Conservation (phyloP, 2,888 invertebrate species). For the Notodonta ziczac region DNA sequence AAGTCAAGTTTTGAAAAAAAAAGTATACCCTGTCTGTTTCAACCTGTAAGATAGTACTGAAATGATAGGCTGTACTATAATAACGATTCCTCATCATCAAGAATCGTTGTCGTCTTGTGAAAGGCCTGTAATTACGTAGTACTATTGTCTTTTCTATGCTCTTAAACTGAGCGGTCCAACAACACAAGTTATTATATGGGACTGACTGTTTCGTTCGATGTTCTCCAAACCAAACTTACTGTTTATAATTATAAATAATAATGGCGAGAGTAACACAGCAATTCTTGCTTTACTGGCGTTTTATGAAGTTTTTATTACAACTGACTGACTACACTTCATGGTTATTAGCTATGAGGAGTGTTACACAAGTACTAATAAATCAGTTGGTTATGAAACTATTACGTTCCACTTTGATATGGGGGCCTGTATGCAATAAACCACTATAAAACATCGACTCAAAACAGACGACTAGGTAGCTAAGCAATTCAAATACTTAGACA, state of each 20-base stretch:
- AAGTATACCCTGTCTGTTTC: no score
- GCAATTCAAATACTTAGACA: no score
- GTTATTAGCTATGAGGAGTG: constrained; percentile 44
- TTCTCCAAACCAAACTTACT: constrained; percentile 30
- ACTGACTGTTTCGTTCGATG: constrained; percentile 13
- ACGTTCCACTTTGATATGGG: constrained; percentile 17
- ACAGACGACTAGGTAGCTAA: no score
- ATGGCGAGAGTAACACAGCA: constrained; percentile 42
- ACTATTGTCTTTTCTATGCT: not conserved
- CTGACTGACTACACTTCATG: constrained; percentile 46
- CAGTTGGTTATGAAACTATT: constrained; percentile 41
- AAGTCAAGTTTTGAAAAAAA: no score
- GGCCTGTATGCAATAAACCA: not conserved
- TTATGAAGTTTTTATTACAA: constrained; percentile 56
- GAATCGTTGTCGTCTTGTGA: no score
- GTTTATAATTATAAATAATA: constrained; percentile 43
- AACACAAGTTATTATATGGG: constrained; percentile 16
- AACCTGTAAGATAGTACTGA: no score
- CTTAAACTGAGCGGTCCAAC: not conserved
- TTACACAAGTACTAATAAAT: constrained; percentile 54
- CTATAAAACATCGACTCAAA: not conserved
- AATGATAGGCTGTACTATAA: no score
- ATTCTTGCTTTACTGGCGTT: constrained; percentile 43
- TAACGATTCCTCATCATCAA: no score
- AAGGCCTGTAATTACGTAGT: no score